A percentile compares a stretch with the other conserved stretches of the same genome.
Conservation (phyloP, 1,140 invertebrate species). For the Papilio machaon region DNA sequence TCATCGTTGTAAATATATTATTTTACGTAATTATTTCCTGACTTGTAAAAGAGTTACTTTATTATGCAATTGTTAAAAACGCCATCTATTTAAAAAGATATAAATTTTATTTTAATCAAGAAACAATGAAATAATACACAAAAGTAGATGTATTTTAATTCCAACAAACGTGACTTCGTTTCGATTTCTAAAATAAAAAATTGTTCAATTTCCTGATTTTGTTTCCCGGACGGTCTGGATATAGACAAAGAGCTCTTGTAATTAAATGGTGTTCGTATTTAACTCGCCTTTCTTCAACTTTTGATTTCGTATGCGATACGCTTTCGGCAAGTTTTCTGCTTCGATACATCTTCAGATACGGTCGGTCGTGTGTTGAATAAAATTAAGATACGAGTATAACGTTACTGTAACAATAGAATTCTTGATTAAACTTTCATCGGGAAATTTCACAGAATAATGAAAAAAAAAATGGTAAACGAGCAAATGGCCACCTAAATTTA, state of each 20-base stretch:
- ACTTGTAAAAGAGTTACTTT: background rate
- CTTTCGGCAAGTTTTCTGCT: constrained; percentile 16
- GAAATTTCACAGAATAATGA: background rate
- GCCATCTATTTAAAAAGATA: constrained; percentile 1
- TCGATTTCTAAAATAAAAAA: background rate
- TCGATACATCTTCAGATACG: constrained; percentile 15
- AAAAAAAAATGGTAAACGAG: too few species aligned
- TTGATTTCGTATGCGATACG: constrained; percentile 32
- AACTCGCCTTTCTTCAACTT: constrained; percentile 3
- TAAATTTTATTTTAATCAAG: background rate
- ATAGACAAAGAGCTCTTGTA: constrained; percentile 11
- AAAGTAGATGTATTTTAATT: background rate
- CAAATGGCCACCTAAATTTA: too few species aligned
- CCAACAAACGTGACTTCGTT: background rate
- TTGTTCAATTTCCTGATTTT: constrained; percentile 9
- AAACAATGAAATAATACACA: background rate
- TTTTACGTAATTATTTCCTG: too few species aligned
- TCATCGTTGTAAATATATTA: too few species aligned
- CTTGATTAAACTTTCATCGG: background rate
- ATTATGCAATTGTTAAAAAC: background rate
- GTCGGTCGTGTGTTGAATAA: constrained; percentile 23
- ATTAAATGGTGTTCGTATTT: constrained; percentile 30
- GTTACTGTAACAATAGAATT: constrained; percentile 1
- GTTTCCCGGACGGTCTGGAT: background rate
- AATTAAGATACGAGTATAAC: constrained; percentile 27